Conservation (phyloP, 2,113 vertebrate species). For the Cisticola juncidis region DNA sequence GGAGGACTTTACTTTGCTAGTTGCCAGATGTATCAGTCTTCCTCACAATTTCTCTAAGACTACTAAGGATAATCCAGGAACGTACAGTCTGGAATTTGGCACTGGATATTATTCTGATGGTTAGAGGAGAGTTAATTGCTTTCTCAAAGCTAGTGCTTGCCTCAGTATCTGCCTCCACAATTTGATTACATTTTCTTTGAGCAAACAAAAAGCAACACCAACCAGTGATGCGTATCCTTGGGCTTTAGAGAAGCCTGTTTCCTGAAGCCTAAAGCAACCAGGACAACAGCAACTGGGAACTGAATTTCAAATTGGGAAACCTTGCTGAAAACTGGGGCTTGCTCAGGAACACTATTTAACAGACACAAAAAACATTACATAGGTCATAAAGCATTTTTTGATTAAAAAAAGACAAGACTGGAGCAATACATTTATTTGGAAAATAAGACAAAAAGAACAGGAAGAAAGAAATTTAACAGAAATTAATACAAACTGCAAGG, state of each 20-base stretch:
- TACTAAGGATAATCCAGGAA: background rate
- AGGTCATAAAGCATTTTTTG: background rate
- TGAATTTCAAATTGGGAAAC: background rate
- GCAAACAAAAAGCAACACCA: background rate
- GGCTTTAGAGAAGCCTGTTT: background rate
- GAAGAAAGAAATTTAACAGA: background rate
- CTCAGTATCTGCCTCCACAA: background rate
- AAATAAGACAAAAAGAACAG: background rate
- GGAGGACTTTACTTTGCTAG: background rate
- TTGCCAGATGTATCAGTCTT: background rate
- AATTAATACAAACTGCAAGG: background rate
- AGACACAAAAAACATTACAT: background rate
- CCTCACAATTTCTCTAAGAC: background rate
- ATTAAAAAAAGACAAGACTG: background rate
- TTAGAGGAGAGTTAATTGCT: background rate
- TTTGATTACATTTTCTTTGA: conserved; percentile 1
- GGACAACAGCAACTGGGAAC: background rate
- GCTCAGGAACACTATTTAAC: background rate
- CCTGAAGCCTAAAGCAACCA: background rate
- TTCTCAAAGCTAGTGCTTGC: background rate
- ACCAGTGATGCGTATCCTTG: background rate
- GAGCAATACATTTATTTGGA: background rate
- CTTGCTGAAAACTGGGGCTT: background rate
- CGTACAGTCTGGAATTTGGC: background rate
- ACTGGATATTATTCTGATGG: background rate